These are phyloP conservation scores for Phalacrocorax aristotelis DNA, from an alignment of 2,113 vertebrate species.

Conservation along the genomic window DNA sequence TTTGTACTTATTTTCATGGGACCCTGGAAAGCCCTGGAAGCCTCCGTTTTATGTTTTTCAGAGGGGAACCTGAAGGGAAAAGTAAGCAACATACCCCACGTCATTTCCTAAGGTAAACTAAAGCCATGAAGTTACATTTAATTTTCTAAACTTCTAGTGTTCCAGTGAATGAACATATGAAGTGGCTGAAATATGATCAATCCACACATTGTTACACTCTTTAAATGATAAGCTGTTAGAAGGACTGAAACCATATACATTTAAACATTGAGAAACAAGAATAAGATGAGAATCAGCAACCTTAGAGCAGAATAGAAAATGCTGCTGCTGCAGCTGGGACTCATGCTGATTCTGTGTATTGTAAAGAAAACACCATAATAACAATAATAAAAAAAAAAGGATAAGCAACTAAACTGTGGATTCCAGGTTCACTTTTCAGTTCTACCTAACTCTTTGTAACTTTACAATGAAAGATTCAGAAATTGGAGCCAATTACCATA, in stretches of 20 bases:
- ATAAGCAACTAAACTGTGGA: conserved; percentile 28
- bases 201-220: neutral
- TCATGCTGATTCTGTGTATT: neutral
- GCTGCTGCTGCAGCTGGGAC: neutral
- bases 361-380: neutral
- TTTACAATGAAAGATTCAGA: conserved; percentile 75
- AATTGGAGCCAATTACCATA: conserved; percentile 82
- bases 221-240: conserved; percentile 9
- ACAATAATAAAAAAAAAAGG: neutral
- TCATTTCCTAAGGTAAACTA: neutral
- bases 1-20: conserved; percentile 18
- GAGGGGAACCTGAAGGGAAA: neutral
- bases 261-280: conserved; percentile 42
- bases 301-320: neutral
- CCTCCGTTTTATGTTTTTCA: neutral
- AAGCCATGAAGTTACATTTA: neutral
- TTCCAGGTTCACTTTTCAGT: conserved; percentile 65
- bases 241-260: neutral
- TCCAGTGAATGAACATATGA: neutral
- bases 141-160: neutral
- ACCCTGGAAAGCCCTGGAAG: neutral
- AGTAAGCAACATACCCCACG: neutral
- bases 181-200: neutral
- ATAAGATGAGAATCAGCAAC: neutral
- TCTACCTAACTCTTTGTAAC: conserved; percentile 73